Base-by-base conservation (phyloP, 1,140 invertebrate species). In the Zophobas atratus region DNA sequence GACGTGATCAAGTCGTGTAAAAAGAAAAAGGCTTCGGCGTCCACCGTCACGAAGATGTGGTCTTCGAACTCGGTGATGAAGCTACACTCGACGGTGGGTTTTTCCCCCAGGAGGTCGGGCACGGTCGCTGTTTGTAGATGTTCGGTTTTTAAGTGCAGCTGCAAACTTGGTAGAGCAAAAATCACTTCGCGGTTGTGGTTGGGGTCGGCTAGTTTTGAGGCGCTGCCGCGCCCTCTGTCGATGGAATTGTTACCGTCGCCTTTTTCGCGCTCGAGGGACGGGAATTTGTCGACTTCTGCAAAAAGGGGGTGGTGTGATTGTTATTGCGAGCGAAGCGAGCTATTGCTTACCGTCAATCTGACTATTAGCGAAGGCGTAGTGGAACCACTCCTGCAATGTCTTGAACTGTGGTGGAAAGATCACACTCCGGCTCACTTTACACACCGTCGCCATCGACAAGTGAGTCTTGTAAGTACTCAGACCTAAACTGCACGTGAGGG, bases 1-100 rank as follows among this genome's bases (percentile, higher is more conserved):
- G 96, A 97, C 0, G 94, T 97, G 67, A 99, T 98, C 36, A 99
- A 90, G 88, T 99, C 97, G 86, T 99, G 98, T 49, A 99, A 89
- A 86, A 99, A 99, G 87, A 99, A 96, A 88, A 99, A 98, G 8
- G 96, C 96, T 87, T 99, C 98, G 0, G 97, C 97, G 89, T 99
- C 97, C 77, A 99, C 97, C 1, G 98, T 98, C 73, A 99, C 97
- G 87, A 97, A 98, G 82, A 99, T 99, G 85, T 99, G 98, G 87
- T 99, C 97, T 86, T 98, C 97, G 88, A 99, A 99, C 88, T 99
- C 97, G 4, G 97, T 98, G 38, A 98, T 97, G 87, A 99, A 99
- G 87, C 96, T 97, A 88, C 97, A 98, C 82, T 98, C 94, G 33
- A 99, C 96, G 38, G 94, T 89, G 35, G 97, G 97, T 86, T 96